Evolutionary conservation across 2,113 vertebrate genomes (phyloP).

Genomic region (Megaceryle torquata): DNA sequence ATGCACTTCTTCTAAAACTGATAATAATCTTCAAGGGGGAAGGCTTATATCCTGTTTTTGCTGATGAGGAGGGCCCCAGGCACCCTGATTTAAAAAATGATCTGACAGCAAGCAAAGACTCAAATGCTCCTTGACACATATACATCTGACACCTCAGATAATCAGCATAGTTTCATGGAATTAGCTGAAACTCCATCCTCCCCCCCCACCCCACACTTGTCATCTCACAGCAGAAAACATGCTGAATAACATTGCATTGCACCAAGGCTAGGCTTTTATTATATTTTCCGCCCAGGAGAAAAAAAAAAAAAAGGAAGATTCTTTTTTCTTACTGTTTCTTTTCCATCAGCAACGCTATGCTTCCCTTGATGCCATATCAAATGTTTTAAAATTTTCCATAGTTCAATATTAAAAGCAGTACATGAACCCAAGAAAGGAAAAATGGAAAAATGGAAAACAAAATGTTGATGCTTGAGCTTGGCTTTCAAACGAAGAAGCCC

Average conservation of each 20-base stretch:
- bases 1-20: constrained; percentile 46
- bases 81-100: constrained; percentile 60
- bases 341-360: constrained; percentile 10
- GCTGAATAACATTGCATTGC: neutral
- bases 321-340: neutral
- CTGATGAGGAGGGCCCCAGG: constrained; percentile 47
- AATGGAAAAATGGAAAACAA: neutral
- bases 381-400: constrained; percentile 1
- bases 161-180: constrained; percentile 54
- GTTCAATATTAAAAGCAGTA: neutral
- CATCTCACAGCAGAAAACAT: constrained; percentile 34
- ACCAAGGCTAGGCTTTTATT: neutral
- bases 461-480: neutral
- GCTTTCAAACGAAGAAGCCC: neutral
- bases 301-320: neutral
- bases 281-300: neutral
- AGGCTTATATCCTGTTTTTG: constrained; percentile 57
- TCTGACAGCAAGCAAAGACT: constrained; percentile 51
- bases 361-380: constrained; percentile 41
- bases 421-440: neutral
- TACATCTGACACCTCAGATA: constrained; percentile 58
- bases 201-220: neutral
- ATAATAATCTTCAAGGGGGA: constrained; percentile 35
- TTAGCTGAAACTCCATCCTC: constrained; percentile 61
- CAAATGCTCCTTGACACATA: constrained; percentile 49